Evolutionary conservation across 2,113 vertebrate genomes (phyloP).

Genomic region (Lutjanus erythropterus): DNA sequence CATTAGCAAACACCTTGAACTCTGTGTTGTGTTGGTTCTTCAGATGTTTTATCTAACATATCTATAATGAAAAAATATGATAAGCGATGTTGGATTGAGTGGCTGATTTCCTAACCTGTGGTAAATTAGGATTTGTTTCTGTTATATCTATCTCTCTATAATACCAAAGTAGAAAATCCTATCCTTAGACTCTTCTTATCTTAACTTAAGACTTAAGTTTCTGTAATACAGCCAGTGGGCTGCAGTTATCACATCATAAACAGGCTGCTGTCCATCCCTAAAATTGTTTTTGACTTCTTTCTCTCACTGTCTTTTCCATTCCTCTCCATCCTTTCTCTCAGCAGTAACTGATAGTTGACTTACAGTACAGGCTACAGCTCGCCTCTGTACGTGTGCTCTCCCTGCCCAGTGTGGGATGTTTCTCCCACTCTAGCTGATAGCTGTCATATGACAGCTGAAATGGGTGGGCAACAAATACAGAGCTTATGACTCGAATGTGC

Average conservation of each 20-base stretch:
- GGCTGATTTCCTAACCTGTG: no score
- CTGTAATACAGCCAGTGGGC: no score
- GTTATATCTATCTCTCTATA: no score
- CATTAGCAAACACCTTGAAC: no score
- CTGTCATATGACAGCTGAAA: conserved; percentile 49
- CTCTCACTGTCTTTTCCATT: conserved; percentile 28
- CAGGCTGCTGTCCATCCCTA: background rate
- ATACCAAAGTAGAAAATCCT: no score
- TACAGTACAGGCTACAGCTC: conserved; percentile 55
- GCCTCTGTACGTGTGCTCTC: conserved; percentile 36
- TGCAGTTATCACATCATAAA: background rate
- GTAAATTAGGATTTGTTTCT: no score
- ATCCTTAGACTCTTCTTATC: no score
- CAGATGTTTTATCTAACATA: no score
- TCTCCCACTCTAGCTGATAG: conserved; percentile 48
- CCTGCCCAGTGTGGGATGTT: conserved; percentile 20
- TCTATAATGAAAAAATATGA: no score
- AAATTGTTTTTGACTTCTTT: conserved; percentile 19
- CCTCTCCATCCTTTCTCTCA: conserved; percentile 32
- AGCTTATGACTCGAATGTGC: conserved; percentile 61
- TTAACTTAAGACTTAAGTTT: no score
- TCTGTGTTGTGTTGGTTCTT: no score
- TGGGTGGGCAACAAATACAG: conserved; percentile 66
- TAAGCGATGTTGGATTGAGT: no score
- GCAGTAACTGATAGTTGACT: conserved; percentile 15